These are phyloP conservation scores for Pipistrellus pipistrellus DNA, from an alignment of 2,797 vertebrate species.

Conservation along the genomic window DNA sequence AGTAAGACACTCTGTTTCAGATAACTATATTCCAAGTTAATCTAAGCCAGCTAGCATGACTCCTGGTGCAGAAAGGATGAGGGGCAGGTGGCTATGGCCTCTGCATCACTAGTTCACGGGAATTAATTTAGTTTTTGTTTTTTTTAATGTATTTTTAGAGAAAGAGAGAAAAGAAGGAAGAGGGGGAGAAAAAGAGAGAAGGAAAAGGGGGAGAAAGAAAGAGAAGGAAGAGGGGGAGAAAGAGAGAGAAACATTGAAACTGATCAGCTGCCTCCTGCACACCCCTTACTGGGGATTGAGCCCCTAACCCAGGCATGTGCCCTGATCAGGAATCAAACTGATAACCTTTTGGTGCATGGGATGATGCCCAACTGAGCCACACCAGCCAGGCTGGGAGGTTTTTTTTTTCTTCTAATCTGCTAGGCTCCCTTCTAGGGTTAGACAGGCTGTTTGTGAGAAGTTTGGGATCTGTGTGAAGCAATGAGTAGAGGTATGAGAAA, in stretches of 20 bases:
- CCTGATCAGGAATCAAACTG: too few relatives aligned
- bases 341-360: too few relatives aligned
- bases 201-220: too few relatives aligned
- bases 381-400: too few relatives aligned
- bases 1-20: conserved; percentile 10
- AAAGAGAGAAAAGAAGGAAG: too few relatives aligned
- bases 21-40: conserved; percentile 37
- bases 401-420: neutral
- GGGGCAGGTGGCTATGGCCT: neutral
- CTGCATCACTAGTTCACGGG: neutral
- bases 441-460: neutral
- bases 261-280: too few relatives aligned
- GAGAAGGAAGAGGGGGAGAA: too few relatives aligned
- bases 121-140: neutral
- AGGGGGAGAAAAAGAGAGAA: too few relatives aligned
- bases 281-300: too few relatives aligned
- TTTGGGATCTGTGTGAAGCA: neutral
- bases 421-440: neutral
- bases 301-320: too few relatives aligned
- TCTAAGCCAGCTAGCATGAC: conserved; percentile 1
- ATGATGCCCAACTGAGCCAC: too few relatives aligned
- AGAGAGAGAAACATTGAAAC: too few relatives aligned
- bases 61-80: neutral
- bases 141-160: neutral
- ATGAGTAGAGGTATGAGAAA: neutral